Conservation (phyloP, 2,888 invertebrate species). For the Agonopterix subpropinquella region DNA sequence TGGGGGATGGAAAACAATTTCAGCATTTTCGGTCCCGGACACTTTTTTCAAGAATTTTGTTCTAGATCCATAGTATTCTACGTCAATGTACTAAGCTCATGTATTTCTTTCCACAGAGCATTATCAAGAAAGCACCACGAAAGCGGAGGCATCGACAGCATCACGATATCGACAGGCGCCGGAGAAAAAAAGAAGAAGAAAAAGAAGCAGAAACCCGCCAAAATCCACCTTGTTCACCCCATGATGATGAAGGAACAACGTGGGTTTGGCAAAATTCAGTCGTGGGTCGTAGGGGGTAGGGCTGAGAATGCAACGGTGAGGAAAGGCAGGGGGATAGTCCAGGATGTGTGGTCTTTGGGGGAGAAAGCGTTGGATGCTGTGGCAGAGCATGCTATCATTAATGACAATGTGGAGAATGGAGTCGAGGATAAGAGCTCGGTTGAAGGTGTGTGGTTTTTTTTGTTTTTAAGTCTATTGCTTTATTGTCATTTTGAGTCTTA, state of each 20-base stretch:
- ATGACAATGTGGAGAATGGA: constrained; percentile 51
- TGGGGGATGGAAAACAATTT: too few species aligned
- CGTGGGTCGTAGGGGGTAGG: constrained; percentile 50
- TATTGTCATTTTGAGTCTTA: background rate
- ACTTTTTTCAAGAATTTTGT: too few species aligned
- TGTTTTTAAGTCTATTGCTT: background rate
- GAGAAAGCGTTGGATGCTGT: constrained; percentile 48
- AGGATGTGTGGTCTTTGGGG: constrained; percentile 47
- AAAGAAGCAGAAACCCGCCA: constrained; percentile 55
- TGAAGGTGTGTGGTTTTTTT: constrained; percentile 45
- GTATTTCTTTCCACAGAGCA: constrained; percentile 30
- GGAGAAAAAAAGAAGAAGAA: constrained; percentile 46
- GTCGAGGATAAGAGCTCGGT: constrained; percentile 50
- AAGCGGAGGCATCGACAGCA: constrained; percentile 54
- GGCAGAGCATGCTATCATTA: constrained; percentile 52
- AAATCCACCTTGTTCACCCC: constrained; percentile 56
- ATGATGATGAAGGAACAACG: constrained; percentile 48
- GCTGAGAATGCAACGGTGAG: constrained; percentile 9
- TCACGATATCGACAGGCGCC: constrained; percentile 49
- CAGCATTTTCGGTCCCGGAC: too few species aligned
- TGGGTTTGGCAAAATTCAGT: constrained; percentile 46
- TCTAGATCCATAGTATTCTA: too few species aligned
- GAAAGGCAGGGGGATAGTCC: constrained; percentile 24
- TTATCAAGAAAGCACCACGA: constrained; percentile 40
- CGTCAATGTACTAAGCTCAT: background rate